phyloP scores from a whole-genome alignment of 2,888 invertebrate species.

The Eledone cirrhosa region DNA sequence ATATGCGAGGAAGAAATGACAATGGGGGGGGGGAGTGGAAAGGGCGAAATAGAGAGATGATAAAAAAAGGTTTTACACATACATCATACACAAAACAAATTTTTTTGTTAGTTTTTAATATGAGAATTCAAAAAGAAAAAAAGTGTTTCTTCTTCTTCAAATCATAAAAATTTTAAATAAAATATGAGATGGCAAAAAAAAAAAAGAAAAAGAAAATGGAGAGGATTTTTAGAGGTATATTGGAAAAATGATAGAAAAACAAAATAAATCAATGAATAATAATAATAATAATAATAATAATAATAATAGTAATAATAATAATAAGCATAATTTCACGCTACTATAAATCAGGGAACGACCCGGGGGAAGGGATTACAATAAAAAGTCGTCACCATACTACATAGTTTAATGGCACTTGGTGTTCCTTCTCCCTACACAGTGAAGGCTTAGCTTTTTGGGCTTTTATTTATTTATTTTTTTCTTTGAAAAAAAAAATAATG shows the following conservation, averaged over 20 bases:
- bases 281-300: too few relatives aligned
- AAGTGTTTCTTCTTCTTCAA: neutral
- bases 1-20: neutral
- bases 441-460: conserved; percentile 24
- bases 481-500: neutral
- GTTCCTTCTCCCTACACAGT: conserved; percentile 27
- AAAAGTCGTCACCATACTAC: conserved; percentile 17
- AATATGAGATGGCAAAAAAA: neutral
- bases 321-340: conserved; percentile 23
- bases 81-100: conserved; percentile 12
- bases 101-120: neutral
- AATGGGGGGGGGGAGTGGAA: neutral
- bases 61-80: conserved; percentile 12
- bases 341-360: conserved; percentile 16
- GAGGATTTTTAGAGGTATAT: neutral
- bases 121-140: neutral
- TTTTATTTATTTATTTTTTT: neutral
- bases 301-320: too few relatives aligned
- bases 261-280: neutral
- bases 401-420: conserved; percentile 28
- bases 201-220: neutral
- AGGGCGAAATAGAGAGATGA: conserved; percentile 16
- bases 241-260: neutral
- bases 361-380: conserved; percentile 1
- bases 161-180: conserved; percentile 4